These are phyloP conservation scores for Morinoia aosen DNA, from an alignment of 2,888 invertebrate species.

Conservation along the genomic window DNA sequence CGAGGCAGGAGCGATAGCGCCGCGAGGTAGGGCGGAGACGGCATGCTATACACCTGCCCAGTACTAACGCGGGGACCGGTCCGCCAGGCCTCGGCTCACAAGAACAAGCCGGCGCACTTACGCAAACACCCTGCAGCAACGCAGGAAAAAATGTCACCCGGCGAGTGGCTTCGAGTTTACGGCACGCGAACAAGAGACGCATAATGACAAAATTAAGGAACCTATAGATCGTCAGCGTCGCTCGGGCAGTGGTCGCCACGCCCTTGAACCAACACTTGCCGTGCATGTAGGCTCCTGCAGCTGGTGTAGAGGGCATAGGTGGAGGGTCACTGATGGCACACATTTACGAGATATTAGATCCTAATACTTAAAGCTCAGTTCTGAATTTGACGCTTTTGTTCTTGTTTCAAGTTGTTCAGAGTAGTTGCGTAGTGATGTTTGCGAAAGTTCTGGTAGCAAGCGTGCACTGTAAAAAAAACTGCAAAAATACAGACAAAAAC, in stretches of 20 bases:
- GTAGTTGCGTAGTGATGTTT: too few relatives aligned
- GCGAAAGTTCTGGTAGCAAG: too few relatives aligned
- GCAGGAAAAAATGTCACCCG: neutral
- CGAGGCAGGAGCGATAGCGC: neutral
- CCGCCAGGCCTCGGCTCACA: neutral
- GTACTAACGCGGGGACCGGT: neutral
- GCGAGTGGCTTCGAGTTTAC: neutral
- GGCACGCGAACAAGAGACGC: neutral
- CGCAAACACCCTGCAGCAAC: neutral
- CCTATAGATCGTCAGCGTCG: neutral
- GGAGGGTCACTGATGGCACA: neutral
- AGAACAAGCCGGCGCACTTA: neutral
- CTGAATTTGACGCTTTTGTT: too few relatives aligned
- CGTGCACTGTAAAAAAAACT: too few relatives aligned
- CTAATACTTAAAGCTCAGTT: too few relatives aligned
- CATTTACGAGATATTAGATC: neutral
- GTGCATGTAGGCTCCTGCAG: neutral
- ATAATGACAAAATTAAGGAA: neutral
- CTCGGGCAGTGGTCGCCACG: neutral
- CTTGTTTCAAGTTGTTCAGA: too few relatives aligned
- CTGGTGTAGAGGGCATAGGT: neutral
- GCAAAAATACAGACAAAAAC: too few relatives aligned
- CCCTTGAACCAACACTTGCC: neutral
- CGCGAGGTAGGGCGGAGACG: too few relatives aligned
- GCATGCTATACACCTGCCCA: neutral